Conservation (phyloP, 2,797 vertebrate genomes). For the Cossypha caffra region DNA sequence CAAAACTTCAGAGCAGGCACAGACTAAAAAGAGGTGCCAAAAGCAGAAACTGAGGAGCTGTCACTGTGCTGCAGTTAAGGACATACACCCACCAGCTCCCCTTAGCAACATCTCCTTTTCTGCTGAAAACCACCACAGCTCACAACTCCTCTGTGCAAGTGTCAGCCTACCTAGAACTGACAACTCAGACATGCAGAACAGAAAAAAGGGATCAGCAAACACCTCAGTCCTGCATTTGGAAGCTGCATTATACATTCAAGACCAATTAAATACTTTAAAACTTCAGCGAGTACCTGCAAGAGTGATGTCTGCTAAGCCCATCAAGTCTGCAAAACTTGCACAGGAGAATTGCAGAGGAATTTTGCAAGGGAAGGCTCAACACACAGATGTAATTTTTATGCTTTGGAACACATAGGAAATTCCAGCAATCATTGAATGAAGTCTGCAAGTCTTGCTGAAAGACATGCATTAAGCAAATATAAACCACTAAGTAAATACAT, state of each 20-base stretch:
- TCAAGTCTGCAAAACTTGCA: neutral
- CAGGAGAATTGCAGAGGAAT: neutral
- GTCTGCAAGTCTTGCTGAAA: neutral
- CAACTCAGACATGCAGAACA: neutral
- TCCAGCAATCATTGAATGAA: neutral
- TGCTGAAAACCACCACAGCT: neutral
- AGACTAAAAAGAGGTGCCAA: neutral
- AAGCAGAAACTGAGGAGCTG: neutral
- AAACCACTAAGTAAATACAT: neutral
- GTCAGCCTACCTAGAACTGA: neutral
- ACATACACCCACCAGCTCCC: neutral
- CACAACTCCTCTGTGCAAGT: neutral
- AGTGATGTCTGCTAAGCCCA: neutral
- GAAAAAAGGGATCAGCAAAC: neutral
- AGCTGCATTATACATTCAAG: neutral
- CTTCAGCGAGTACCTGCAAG: neutral
- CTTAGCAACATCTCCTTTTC: neutral
- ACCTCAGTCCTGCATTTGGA: neutral
- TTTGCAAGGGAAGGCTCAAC: neutral
- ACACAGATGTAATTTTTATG: neutral
- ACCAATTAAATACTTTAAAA: neutral
- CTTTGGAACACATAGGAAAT: neutral
- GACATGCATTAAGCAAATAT: neutral
- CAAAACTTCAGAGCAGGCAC: neutral
- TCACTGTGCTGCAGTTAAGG: neutral